phyloP scores from a whole-genome alignment of 1,140 invertebrate species.

The Spodoptera litura region DNA sequence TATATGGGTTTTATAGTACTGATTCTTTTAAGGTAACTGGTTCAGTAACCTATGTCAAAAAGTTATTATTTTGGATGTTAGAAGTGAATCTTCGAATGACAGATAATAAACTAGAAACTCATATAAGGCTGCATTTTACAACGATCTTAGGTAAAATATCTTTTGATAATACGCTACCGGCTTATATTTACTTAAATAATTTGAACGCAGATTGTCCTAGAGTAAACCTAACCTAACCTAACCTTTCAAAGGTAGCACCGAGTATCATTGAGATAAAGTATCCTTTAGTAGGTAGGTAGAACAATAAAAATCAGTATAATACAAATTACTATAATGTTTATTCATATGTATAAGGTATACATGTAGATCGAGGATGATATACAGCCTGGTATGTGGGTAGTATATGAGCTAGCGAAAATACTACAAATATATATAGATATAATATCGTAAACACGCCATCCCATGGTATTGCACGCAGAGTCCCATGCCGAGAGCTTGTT shows the following conservation, averaged over 20 bases:
- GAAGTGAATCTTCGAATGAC: no score
- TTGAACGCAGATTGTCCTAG: no score
- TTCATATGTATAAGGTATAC: conserved; percentile 75
- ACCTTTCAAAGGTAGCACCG: no score
- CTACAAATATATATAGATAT: conserved; percentile 66
- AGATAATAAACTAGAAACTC: no score
- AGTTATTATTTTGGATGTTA: no score
- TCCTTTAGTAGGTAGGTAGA: no score
- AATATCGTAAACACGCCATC: conserved; percentile 35
- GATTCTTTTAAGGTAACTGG: neutral
- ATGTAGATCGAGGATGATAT: conserved; percentile 68
- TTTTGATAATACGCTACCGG: no score
- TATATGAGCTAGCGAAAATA: conserved; percentile 68
- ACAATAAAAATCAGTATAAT: conserved; percentile 56
- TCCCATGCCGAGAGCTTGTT: conserved; percentile 37
- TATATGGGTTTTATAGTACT: neutral
- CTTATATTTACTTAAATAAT: no score
- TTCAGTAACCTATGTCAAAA: no score
- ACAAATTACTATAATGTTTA: conserved; percentile 79
- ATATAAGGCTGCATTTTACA: no score
- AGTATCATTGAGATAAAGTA: neutral
- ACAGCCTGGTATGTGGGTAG: conserved; percentile 61
- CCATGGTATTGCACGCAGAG: conserved; percentile 52
- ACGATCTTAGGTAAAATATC: no score
- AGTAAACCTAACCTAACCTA: no score